Percentiles rank a stretch among this genome's conserved stretches.
These are phyloP conservation scores for Nixonia krombeini DNA, from an alignment of 1,140 invertebrate species.

Conservation along the genomic window DNA sequence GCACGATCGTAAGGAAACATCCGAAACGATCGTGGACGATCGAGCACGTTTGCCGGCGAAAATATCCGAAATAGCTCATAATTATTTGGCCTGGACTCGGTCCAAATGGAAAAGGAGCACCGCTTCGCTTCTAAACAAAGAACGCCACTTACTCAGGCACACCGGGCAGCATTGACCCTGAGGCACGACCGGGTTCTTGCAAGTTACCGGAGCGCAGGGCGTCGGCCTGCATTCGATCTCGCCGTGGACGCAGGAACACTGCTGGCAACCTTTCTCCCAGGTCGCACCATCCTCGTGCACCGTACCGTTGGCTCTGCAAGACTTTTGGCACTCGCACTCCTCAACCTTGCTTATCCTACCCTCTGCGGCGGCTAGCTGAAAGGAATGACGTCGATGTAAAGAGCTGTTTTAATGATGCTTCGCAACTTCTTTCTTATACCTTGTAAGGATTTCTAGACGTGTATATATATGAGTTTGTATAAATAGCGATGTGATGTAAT, in stretches of 20 bases:
- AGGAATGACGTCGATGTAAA: constrained; percentile 62
- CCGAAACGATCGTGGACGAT: constrained; percentile 12
- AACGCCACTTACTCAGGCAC: constrained; percentile 84
- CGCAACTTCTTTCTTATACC: no score
- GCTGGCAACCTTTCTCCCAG: constrained; percentile 86
- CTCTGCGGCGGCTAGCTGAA: constrained; percentile 84
- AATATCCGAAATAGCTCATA: constrained; percentile 23
- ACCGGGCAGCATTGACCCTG: constrained; percentile 87
- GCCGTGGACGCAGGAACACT: constrained; percentile 87
- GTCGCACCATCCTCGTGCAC: constrained; percentile 84
- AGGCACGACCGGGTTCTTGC: constrained; percentile 84
- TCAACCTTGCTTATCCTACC: constrained; percentile 82
- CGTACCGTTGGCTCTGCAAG: constrained; percentile 85
- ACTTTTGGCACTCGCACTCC: constrained; percentile 91
- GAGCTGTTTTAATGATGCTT: no score
- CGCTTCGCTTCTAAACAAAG: constrained; percentile 19
- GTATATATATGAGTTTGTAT: no score
- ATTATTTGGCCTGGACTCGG: constrained; percentile 29
- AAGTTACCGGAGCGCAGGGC: constrained; percentile 81
- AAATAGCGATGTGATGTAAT: no score
- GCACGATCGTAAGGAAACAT: no score
- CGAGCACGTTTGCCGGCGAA: constrained; percentile 4
- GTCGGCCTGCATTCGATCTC: constrained; percentile 84
- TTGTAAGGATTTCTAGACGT: no score
- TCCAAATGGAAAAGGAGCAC: constrained; percentile 16